Evolutionary conservation across 2,113 vertebrate genomes (phyloP).

Genomic region (Puntigrus tetrazona): DNA sequence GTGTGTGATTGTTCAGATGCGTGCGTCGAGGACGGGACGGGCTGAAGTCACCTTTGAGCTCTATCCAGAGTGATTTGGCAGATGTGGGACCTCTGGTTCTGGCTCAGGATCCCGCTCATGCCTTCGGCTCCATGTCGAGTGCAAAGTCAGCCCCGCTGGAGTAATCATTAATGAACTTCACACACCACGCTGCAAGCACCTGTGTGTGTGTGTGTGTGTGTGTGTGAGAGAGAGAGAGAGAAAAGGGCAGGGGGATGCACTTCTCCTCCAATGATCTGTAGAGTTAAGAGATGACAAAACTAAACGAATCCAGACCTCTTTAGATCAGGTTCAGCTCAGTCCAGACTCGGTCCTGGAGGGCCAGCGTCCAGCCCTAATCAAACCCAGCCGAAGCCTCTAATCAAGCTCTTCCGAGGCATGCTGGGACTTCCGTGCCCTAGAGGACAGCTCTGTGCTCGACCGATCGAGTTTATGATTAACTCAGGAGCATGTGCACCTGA

Average conservation of each 20-base stretch:
- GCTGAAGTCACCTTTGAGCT: conserved; percentile 59
- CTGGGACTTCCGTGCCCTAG: too few relatives aligned
- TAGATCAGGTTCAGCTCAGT: not conserved
- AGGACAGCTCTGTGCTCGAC: too few relatives aligned
- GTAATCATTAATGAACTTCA: conserved; percentile 64
- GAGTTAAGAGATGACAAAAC: not conserved
- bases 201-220: not conserved
- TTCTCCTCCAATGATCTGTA: not conserved
- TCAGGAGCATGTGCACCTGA: too few relatives aligned
- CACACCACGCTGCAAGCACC: not conserved
- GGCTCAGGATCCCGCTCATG: conserved; percentile 63
- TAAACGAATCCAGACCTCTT: not conserved
- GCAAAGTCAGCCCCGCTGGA: conserved; percentile 72
- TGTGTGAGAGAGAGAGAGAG: not conserved
- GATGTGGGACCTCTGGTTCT: conserved; percentile 70
- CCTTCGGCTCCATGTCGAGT: conserved; percentile 72
- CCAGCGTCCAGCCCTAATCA: too few relatives aligned
- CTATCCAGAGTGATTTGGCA: conserved; percentile 69
- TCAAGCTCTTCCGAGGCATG: too few relatives aligned
- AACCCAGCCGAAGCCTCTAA: too few relatives aligned
- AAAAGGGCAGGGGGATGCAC: not conserved
- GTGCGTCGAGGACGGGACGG: not conserved
- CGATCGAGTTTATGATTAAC: not conserved
- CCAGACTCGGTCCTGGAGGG: too few relatives aligned
- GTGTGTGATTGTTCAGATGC: not conserved